phyloP scores from a whole-genome alignment of 2,797 vertebrate species.

The Micrastur ruficollis region DNA sequence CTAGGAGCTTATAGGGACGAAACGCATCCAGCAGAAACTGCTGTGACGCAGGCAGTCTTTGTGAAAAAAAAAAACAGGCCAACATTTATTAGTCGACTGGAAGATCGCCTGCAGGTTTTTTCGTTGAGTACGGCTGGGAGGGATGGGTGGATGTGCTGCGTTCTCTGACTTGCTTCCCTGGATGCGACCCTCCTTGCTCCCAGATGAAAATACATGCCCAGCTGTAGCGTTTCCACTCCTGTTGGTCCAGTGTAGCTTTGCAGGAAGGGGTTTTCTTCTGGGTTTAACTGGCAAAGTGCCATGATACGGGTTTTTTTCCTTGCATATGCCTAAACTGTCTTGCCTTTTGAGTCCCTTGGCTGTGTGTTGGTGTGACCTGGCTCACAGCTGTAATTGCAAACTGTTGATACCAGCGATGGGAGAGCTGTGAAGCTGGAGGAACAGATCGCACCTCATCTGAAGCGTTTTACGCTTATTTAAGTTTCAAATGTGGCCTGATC shows the following conservation, averaged over 20 bases:
- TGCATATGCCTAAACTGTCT: background rate
- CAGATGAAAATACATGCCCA: accelerated
- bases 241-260: background rate
- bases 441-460: background rate
- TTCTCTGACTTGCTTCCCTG: background rate
- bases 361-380: background rate
- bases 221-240: background rate
- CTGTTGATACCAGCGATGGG: background rate
- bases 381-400: background rate
- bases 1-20: constrained; percentile 20
- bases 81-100: background rate
- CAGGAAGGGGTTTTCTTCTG: background rate
- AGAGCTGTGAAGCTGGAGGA: background rate
- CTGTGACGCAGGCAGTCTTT: constrained; percentile 25
- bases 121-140: background rate
- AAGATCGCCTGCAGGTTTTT: background rate
- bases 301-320: background rate
- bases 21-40: background rate
- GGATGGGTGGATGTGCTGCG: background rate
- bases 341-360: background rate
- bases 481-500: background rate
- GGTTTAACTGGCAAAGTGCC: background rate
- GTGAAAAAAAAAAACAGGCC: background rate
- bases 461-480: background rate
- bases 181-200: background rate